Conservation (phyloP, 2,113 vertebrate species). For the Ahaetulla prasina region DNA sequence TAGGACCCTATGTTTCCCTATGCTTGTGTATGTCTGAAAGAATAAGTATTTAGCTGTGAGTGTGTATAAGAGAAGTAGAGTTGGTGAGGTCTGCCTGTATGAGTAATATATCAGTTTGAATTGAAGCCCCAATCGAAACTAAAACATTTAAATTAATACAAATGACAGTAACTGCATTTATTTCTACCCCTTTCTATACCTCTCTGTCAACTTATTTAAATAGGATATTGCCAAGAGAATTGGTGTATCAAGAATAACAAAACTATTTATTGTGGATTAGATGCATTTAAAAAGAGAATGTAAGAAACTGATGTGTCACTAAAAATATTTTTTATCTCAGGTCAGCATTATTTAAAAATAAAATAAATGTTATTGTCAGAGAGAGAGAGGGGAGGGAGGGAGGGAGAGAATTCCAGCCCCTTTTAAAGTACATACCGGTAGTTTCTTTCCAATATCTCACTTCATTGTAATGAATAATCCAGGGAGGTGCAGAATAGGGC, state of each 20-base stretch:
- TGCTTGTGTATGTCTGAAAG: neutral
- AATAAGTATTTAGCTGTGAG: neutral
- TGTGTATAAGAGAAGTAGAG: neutral
- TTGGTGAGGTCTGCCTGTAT: neutral
- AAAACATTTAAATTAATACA: slow-evolving; percentile 33
- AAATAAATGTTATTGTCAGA: neutral
- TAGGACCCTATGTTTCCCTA: slow-evolving; percentile 15
- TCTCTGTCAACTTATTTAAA: slow-evolving; percentile 32
- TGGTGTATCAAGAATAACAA: slow-evolving; percentile 51
- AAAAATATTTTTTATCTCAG: slow-evolving; percentile 39
- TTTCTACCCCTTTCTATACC: slow-evolving; percentile 42
- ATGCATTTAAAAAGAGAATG: slow-evolving; percentile 50
- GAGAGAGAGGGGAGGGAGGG: neutral
- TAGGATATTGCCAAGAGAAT: slow-evolving; percentile 42
- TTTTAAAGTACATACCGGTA: neutral
- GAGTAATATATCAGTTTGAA: slow-evolving; percentile 12
- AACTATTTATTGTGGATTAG: slow-evolving; percentile 52
- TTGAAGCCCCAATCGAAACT: slow-evolving; percentile 35
- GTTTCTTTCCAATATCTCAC: neutral
- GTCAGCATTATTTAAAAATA: slow-evolving; percentile 27
- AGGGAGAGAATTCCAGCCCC: neutral
- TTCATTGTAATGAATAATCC: neutral
- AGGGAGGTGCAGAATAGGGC: neutral
- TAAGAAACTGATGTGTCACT: slow-evolving; percentile 49
- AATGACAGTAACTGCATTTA: slow-evolving; percentile 38